Evolutionary conservation across 2,113 vertebrate species (phyloP).

Genomic region (Alligator mississippiensis): DNA sequence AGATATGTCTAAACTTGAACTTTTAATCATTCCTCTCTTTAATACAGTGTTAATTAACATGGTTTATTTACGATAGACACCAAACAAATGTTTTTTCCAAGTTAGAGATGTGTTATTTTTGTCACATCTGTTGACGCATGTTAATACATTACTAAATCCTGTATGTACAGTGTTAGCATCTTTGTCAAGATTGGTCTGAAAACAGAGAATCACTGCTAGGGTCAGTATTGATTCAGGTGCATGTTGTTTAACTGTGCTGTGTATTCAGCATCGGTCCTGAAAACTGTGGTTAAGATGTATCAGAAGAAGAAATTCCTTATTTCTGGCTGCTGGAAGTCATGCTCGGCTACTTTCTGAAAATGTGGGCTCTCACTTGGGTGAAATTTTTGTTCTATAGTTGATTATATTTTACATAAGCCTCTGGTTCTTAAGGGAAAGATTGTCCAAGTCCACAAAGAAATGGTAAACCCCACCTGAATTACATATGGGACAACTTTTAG

Average conservation of each 20-base stretch:
- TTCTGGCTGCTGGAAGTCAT: fast-evolving
- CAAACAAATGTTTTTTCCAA: background rate
- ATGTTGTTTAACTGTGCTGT: fast-evolving
- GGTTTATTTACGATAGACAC: background rate
- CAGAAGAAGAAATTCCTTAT: background rate
- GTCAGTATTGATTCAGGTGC: background rate
- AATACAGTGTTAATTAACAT: fast-evolving
- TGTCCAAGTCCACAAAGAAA: background rate
- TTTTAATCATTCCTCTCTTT: background rate
- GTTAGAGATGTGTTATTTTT: background rate
- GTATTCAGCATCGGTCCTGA: background rate
- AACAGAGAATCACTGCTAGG: too few species aligned
- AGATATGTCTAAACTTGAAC: background rate
- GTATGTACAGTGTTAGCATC: too few species aligned
- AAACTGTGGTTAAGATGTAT: background rate
- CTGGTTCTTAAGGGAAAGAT: background rate
- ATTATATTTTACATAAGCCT: background rate
- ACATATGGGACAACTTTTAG: background rate
- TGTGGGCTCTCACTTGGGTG: background rate
- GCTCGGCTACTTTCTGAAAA: background rate
- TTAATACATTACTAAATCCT: background rate
- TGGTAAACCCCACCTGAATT: background rate
- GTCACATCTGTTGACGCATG: background rate
- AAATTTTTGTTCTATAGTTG: background rate
- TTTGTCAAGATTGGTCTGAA: too few species aligned